Conservation (phyloP, 2,797 vertebrate species). For the Loriculus beryllinus region DNA sequence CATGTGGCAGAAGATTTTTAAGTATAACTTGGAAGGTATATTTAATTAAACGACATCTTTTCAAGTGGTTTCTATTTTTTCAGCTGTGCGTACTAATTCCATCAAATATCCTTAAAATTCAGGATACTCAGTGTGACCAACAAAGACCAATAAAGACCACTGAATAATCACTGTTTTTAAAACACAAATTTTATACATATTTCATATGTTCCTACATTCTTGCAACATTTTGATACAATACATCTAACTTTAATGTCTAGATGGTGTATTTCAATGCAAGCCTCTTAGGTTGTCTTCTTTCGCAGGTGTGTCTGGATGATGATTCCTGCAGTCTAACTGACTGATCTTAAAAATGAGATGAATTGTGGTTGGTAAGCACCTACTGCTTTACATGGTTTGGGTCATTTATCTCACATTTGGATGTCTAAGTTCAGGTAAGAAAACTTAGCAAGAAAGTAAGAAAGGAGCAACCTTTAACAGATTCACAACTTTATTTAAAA, state of each 20-base stretch:
- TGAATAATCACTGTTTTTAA: neutral
- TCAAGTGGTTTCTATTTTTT: neutral
- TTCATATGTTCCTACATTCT: neutral
- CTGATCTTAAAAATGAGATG: neutral
- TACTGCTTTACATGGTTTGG: neutral
- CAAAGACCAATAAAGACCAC: neutral
- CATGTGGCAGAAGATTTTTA: neutral
- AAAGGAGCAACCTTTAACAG: neutral
- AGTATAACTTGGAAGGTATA: neutral
- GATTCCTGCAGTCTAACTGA: neutral
- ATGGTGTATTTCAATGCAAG: neutral
- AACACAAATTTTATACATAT: neutral
- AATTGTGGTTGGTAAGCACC: neutral
- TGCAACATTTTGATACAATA: neutral
- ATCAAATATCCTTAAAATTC: neutral
- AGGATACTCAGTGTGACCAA: neutral
- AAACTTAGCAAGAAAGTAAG: neutral
- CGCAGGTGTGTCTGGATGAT: neutral
- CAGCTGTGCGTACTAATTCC: neutral
- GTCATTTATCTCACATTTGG: neutral
- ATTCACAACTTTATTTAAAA: neutral
- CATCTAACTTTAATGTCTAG: neutral
- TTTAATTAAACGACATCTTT: neutral
- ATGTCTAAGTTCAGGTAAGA: neutral
- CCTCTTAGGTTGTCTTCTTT: neutral